Percentiles rank a stretch among this genome's conserved stretches.
phyloP scores from a whole-genome alignment of 2,888 invertebrate species.

The Anarsia innoxiella region DNA sequence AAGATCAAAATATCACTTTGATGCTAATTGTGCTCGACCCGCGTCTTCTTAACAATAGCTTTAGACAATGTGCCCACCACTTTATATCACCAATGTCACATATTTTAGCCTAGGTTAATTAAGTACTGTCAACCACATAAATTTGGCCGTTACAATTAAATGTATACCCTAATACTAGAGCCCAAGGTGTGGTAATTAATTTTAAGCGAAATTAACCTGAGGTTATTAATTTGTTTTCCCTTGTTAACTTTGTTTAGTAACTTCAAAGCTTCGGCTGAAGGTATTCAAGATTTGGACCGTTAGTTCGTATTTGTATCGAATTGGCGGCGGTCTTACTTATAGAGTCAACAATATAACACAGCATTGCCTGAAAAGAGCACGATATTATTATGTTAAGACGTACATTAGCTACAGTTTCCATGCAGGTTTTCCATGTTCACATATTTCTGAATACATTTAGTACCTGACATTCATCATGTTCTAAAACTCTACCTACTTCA shows the following conservation, averaged over 20 bases:
- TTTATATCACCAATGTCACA: conserved; percentile 16
- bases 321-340: no score
- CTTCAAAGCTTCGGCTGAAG: no score
- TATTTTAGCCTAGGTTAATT: conserved; percentile 12
- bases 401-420: no score
- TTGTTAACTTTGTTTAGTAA: not conserved
- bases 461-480: no score
- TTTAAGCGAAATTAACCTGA: not conserved
- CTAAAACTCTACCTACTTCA: no score
- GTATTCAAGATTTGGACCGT: no score
- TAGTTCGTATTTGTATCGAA: no score
- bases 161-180: not conserved
- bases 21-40: conserved; percentile 24
- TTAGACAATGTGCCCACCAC: conserved; percentile 19
- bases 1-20: conserved; percentile 19
- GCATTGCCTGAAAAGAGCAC: no score
- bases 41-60: conserved; percentile 17
- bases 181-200: not conserved
- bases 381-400: no score
- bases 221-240: conserved; percentile 3
- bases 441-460: no score
- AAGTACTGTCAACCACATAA: conserved; percentile 7
- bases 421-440: no score
- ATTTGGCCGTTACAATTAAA: conserved; percentile 3
- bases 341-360: no score